Evolutionary conservation across 1,140 invertebrate species (phyloP), one percentile per base, ranked within the genome.

Genomic region (Drosophila simulans): DNA sequence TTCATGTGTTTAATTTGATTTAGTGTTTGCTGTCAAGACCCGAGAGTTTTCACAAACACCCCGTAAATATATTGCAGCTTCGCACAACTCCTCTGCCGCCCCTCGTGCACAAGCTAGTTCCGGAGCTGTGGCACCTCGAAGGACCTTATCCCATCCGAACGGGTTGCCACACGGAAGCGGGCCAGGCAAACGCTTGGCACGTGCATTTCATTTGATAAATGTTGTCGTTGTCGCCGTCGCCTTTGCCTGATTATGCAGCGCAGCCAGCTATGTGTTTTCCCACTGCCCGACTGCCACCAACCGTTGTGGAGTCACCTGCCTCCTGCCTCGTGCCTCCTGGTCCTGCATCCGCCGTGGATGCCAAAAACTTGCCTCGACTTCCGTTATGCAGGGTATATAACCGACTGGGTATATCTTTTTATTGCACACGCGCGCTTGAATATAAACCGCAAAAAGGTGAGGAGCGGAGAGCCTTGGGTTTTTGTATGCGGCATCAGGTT

Each of bases 151-250:
- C 57, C 25, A 13, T 34, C 42, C 12, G 40, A 64, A 43, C 11
- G 63, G 45, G 63, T 40, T 49, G 80, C 43, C 69, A 57, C 58
- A 69, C 81, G 74, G 83, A 86, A 88, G 79, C 75, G 77, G 59
- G 48, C 35, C 62, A 63, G 83, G 78, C 83, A 82, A 88, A 76
- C 75, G 83, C 83, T 68, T 79, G 74, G 75, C 83, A 86, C 83
- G 83, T 86, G 83, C 83, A 88, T 83, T 86, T 83, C 83, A 88
- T 86, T 79, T 88, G 83, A 86, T 86, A 86, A 84, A 83, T 83
- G 80, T 84, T 71, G 65, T 62, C 80, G 62, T 65, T 85, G 31
- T 68, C 58, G 71, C 75, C 80, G 78, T 77, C 74, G 74, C 62
- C 63, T 78, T 64, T 77, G 60, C 82, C 79, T 88, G 83, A 82